Conservation (phyloP, 1,140 invertebrate species). For the Bathynomus jamesi region DNA sequence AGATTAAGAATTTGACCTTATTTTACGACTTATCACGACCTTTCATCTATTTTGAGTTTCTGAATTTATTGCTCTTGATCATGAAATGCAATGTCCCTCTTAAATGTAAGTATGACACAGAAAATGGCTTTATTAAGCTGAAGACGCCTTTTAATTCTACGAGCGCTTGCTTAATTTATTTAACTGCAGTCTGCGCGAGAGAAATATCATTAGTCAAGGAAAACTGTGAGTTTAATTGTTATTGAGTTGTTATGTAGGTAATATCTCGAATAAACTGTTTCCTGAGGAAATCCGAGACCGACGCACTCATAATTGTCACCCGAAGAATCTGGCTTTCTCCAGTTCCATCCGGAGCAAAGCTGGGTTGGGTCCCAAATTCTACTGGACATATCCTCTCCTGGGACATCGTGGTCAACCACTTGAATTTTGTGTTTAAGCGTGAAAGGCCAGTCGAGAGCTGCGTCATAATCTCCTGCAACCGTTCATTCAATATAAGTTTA, state of each 20-base stretch:
- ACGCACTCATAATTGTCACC: slow-evolving; percentile 48
- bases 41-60: too few relatives aligned
- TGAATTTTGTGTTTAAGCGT: slow-evolving; percentile 42
- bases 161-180: background rate
- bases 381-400: slow-evolving; percentile 43
- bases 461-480: slow-evolving; percentile 37
- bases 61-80: too few relatives aligned
- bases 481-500: background rate
- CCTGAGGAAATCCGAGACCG: slow-evolving; percentile 45
- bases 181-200: background rate
- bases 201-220: slow-evolving; percentile 39
- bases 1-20: too few relatives aligned
- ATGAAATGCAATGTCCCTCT: too few relatives aligned
- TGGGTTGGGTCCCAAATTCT: slow-evolving; percentile 48
- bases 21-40: too few relatives aligned
- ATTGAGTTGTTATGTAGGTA: slow-evolving; percentile 44
- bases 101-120: too few relatives aligned
- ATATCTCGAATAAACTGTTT: slow-evolving; percentile 40
- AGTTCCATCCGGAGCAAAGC: slow-evolving; percentile 46
- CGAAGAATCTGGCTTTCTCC: slow-evolving; percentile 42
- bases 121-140: too few relatives aligned
- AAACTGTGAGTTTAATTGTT: slow-evolving; percentile 46
- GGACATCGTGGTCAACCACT: slow-evolving; percentile 44
- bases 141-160: too few relatives aligned
- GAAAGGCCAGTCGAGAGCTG: slow-evolving; percentile 47